Percentiles rank a stretch among this genome's conserved stretches.
Evolutionary conservation across 2,797 vertebrate species (phyloP).

Genomic region (Amphiprion clarkii): DNA sequence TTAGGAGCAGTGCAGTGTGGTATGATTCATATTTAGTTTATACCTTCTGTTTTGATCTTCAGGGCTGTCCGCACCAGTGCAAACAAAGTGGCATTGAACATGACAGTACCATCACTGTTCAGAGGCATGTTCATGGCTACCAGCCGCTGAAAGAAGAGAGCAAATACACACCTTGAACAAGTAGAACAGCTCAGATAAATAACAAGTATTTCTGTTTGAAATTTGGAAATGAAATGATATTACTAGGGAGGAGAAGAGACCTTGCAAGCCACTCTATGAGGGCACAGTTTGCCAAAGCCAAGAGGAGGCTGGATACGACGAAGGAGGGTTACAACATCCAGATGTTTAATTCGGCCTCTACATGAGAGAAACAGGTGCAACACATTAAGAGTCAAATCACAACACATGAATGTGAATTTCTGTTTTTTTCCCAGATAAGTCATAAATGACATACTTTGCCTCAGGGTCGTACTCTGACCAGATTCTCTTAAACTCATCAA

Average conservation of each 20-base stretch:
- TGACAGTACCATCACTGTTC: conserved; percentile 96
- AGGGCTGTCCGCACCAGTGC: conserved; percentile 97
- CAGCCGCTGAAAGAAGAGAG: conserved; percentile 88
- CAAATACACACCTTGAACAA: conserved; percentile 18
- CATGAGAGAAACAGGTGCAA: conserved; percentile 6
- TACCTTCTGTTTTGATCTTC: conserved; percentile 99
- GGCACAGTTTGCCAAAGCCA: conserved; percentile 97
- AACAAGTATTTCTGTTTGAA: neutral
- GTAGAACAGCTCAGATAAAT: neutral
- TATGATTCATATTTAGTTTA: conserved; percentile 17
- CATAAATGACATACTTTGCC: conserved; percentile 91
- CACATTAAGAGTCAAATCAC: neutral
- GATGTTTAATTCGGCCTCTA: conserved; percentile 98
- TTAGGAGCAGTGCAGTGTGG: neutral
- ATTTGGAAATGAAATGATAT: conserved; percentile 8
- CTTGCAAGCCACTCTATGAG: conserved; percentile 99
- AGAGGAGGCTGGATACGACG: conserved; percentile 97
- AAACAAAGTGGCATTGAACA: conserved; percentile 99
- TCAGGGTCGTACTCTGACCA: conserved; percentile 99
- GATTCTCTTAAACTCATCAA: conserved; percentile 99
- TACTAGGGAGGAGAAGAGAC: conserved; percentile 71
- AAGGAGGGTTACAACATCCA: conserved; percentile 96
- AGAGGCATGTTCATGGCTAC: conserved; percentile 99
- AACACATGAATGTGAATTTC: conserved; percentile 2
- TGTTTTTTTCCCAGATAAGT: neutral